Conservation (phyloP, 2,797 vertebrate species). For the Lindbergichthys nudifrons region DNA sequence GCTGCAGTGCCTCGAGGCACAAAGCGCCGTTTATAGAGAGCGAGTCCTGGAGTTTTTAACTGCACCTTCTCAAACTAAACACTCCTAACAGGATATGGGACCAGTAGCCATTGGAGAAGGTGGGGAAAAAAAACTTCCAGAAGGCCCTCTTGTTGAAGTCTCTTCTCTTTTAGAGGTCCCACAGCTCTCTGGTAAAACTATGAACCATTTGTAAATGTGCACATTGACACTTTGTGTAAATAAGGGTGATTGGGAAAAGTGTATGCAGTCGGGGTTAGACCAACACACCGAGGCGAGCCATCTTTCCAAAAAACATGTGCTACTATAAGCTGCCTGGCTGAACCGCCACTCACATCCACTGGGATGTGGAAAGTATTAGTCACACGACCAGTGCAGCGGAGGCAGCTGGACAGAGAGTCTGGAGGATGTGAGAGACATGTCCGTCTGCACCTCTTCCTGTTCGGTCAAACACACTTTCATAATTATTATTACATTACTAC, state of each 20-base stretch:
- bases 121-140: slow-evolving; percentile 59
- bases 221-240: slow-evolving; percentile 72
- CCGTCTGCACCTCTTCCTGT: slow-evolving; percentile 81
- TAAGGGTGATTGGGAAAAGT: slow-evolving; percentile 52
- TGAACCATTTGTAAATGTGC: slow-evolving; percentile 64
- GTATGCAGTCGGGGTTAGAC: slow-evolving; percentile 60
- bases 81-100: slow-evolving; percentile 63
- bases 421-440: slow-evolving; percentile 82
- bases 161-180: slow-evolving; percentile 49
- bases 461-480: slow-evolving; percentile 57
- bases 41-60: slow-evolving; percentile 61
- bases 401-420: slow-evolving; percentile 71
- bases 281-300: slow-evolving; percentile 53
- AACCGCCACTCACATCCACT: slow-evolving; percentile 74
- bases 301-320: slow-evolving; percentile 62
- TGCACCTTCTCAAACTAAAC: slow-evolving; percentile 68
- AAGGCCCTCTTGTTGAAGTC: slow-evolving; percentile 62
- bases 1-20: slow-evolving; percentile 58
- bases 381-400: slow-evolving; percentile 70
- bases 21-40: slow-evolving; percentile 64
- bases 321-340: slow-evolving; percentile 61
- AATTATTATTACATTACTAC: neutral
- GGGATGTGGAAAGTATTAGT: slow-evolving; percentile 86
- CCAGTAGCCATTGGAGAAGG: slow-evolving; percentile 40
- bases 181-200: slow-evolving; percentile 52